These are phyloP conservation scores for Notoglanidium macrostoma DNA, from an alignment of 2,797 vertebrate species.

Conservation along the genomic window DNA sequence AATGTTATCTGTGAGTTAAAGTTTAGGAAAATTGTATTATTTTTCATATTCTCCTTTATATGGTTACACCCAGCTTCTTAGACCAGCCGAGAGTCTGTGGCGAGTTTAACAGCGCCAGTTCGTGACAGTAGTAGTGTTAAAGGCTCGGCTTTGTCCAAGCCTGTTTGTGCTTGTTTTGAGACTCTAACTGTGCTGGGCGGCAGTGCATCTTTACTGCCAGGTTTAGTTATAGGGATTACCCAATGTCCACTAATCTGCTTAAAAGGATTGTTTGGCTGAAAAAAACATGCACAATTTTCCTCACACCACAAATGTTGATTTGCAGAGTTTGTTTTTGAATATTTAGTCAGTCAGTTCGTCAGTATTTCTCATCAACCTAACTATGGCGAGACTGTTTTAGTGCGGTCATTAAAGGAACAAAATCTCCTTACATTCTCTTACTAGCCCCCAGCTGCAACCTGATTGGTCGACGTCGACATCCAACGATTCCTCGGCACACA, in stretches of 20 bases:
- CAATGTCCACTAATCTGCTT: background rate
- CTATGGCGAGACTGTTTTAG: background rate
- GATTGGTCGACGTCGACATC: background rate
- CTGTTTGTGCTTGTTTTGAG: constrained; percentile 13
- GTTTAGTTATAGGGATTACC: constrained; percentile 1
- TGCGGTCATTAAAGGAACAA: background rate
- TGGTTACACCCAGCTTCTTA: background rate
- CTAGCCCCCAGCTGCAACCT: background rate
- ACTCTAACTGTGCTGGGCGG: background rate
- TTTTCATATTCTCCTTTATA: background rate
- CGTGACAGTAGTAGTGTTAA: background rate
- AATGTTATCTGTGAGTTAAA: background rate
- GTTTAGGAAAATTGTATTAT: background rate
- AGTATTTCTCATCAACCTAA: background rate
- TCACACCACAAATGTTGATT: background rate
- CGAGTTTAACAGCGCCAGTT: background rate
- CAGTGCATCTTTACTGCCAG: background rate
- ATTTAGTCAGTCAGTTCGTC: background rate
- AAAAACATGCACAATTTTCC: background rate
- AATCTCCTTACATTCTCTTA: background rate
- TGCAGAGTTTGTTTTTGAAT: background rate
- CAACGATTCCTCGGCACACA: background rate
- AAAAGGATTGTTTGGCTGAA: background rate
- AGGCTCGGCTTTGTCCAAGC: background rate
- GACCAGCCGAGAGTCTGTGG: background rate